phyloP scores from a whole-genome alignment of 2,113 vertebrate species.

The Gnathonemus longibarbis region DNA sequence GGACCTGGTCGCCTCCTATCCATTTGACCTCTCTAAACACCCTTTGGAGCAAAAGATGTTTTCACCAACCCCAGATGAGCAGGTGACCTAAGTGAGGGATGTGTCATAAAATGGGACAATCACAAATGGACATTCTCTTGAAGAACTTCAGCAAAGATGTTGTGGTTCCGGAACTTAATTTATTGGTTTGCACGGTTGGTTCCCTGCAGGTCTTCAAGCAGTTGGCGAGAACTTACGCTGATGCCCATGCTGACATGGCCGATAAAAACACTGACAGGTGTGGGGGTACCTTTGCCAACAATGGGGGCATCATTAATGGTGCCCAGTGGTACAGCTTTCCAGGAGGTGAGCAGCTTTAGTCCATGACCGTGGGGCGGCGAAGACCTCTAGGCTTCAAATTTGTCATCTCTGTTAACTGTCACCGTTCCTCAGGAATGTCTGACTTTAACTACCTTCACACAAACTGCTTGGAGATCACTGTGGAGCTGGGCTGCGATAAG shows the following conservation, averaged over 20 bases:
- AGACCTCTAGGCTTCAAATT: neutral
- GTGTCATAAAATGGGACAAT: neutral
- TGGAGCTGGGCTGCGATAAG: constrained; percentile 88
- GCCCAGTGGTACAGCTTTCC: constrained; percentile 83
- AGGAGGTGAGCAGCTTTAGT: constrained; percentile 56
- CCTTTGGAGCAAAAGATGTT: constrained; percentile 71
- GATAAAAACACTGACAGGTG: constrained; percentile 65
- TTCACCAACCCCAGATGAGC: constrained; percentile 82
- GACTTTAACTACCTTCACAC: constrained; percentile 98
- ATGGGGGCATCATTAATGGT: constrained; percentile 76
- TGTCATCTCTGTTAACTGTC: neutral
- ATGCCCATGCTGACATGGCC: constrained; percentile 73
- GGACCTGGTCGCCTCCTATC: constrained; percentile 86
- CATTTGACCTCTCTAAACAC: constrained; percentile 81
- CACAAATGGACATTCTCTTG: neutral
- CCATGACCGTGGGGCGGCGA: neutral
- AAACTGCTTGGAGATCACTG: constrained; percentile 92
- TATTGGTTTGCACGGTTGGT: constrained; percentile 3
- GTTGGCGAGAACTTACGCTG: constrained; percentile 72
- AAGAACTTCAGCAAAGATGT: neutral
- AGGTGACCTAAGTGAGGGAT: constrained; percentile 55
- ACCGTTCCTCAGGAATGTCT: constrained; percentile 74
- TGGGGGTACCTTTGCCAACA: constrained; percentile 66
- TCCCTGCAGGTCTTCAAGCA: constrained; percentile 74
- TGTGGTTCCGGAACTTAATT: neutral